These are phyloP conservation scores for Sarcophaga rosellei DNA, from an alignment of 2,888 invertebrate species.

Conservation along the genomic window DNA sequence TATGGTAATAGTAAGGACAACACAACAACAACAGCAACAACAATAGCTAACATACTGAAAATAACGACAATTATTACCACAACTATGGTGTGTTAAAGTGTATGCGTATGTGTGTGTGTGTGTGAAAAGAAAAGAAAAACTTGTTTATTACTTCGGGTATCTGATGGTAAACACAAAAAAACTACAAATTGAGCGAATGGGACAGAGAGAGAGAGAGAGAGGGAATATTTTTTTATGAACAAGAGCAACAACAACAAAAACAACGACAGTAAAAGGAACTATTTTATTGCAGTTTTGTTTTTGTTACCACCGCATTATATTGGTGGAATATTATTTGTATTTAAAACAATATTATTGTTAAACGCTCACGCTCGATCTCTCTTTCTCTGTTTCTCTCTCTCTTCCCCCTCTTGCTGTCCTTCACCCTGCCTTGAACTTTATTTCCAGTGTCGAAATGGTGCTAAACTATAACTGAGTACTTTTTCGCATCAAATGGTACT, in stretches of 20 bases:
- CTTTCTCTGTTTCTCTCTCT: neutral
- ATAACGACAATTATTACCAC: conserved; percentile 12
- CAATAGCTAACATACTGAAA: neutral
- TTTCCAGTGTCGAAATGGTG: too few relatives aligned
- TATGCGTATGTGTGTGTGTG: neutral
- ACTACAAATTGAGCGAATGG: neutral
- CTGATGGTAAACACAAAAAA: conserved; percentile 12
- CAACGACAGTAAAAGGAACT: neutral
- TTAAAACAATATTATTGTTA: conserved; percentile 24
- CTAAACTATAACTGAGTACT: too few relatives aligned
- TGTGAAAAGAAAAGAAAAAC: neutral
- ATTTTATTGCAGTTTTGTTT: conserved; percentile 53
- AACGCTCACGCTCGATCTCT: neutral
- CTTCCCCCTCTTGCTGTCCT: neutral
- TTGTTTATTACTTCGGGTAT: conserved; percentile 53
- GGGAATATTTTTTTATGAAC: neutral
- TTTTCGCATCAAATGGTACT: too few relatives aligned
- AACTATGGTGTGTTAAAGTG: neutral
- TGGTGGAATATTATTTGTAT: conserved; percentile 35
- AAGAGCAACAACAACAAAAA: neutral
- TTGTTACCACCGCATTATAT: conserved; percentile 21
- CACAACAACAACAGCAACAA: conserved; percentile 11
- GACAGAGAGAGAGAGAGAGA: neutral
- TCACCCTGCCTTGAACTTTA: neutral
- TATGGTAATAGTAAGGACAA: conserved; percentile 30